phyloP scores from a whole-genome alignment of 2,113 vertebrate genomes.

The Leucoraja erinaceus region DNA sequence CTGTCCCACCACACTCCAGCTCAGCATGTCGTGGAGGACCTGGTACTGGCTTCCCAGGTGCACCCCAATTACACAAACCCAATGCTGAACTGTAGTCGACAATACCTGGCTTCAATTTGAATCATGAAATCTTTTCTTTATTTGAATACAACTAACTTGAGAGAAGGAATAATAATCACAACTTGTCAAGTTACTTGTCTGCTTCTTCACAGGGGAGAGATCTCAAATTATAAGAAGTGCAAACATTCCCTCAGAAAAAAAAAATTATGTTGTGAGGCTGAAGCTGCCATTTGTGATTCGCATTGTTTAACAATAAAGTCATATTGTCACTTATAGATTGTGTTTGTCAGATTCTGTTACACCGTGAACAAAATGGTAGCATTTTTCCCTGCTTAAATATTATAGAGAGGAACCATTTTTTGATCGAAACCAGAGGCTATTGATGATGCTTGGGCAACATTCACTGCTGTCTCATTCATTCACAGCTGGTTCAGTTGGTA shows the following conservation, averaged over 20 bases:
- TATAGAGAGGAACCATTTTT: neutral
- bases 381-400: neutral
- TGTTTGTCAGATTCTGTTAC: neutral
- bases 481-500: neutral
- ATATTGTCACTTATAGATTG: neutral
- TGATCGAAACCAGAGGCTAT: neutral
- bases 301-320: neutral
- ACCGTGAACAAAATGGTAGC: neutral
- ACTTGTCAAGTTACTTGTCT: neutral
- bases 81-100: slow-evolving; percentile 40
- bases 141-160: neutral
- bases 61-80: slow-evolving; percentile 47
- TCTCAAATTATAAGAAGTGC: neutral
- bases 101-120: slow-evolving; percentile 38
- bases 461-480: neutral
- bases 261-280: neutral
- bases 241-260: slow-evolving; percentile 25
- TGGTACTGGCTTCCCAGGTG: slow-evolving; percentile 46
- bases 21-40: slow-evolving; percentile 44
- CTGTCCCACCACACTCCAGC: slow-evolving; percentile 38
- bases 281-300: slow-evolving; percentile 18
- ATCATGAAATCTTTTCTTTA: slow-evolving; percentile 29
- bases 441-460: neutral
- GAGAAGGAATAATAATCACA: neutral
- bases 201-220: slow-evolving; percentile 15